These are phyloP conservation scores for Cactoblastis cactorum DNA, from an alignment of 2,888 invertebrate genomes.

Conservation along the genomic window DNA sequence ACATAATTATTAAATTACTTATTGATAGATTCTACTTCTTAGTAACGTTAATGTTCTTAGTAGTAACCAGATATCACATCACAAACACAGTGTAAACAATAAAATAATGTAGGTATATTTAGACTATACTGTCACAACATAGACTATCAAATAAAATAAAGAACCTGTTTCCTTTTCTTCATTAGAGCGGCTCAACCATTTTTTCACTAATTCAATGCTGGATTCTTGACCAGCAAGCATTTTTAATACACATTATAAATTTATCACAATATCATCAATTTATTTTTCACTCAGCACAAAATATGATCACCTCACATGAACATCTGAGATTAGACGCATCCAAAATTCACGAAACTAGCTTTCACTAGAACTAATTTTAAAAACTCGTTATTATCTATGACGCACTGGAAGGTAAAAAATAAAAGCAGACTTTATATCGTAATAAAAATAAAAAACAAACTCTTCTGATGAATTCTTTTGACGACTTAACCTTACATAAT, in stretches of 20 bases:
- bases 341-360: constrained; percentile 2
- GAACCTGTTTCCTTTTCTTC: constrained; percentile 57
- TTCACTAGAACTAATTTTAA: constrained; percentile 12
- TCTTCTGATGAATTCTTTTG: neutral
- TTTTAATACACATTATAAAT: constrained; percentile 54
- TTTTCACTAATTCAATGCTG: constrained; percentile 70
- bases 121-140: neutral
- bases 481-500: constrained; percentile 27
- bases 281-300: constrained; percentile 20
- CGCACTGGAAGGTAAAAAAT: constrained; percentile 1
- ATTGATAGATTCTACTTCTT: neutral
- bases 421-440: neutral
- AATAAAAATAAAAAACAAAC: constrained; percentile 9
- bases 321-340: neutral
- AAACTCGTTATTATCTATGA: constrained; percentile 10
- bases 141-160: neutral
- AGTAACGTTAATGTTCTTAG: neutral
- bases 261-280: constrained; percentile 31
- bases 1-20: too few species aligned
- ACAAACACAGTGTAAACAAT: neutral
- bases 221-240: constrained; percentile 73
- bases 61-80: neutral
- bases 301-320: constrained; percentile 9
- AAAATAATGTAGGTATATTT: neutral
- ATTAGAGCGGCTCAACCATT: constrained; percentile 62